Percentiles rank a stretch among this genome's conserved stretches.
These are phyloP conservation scores for Malaclemys terrapin DNA, from an alignment of 2,113 vertebrate genomes.

Conservation along the genomic window DNA sequence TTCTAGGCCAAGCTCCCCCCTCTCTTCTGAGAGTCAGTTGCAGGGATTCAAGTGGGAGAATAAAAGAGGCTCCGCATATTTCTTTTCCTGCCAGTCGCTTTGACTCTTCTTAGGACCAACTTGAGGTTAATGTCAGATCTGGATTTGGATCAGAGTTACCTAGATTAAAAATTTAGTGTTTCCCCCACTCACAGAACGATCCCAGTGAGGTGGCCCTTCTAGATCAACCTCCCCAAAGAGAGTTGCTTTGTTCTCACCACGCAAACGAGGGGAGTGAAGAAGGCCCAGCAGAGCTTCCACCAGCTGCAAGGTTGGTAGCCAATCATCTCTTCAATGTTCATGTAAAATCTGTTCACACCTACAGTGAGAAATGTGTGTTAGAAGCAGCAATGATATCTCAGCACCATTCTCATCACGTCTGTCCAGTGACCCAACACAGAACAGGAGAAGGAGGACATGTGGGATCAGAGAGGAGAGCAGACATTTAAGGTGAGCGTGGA, in stretches of 20 bases:
- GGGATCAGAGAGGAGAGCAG: neutral
- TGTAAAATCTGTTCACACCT: constrained; percentile 92
- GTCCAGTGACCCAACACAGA: neutral
- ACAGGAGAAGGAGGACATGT: neutral
- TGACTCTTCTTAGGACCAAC: neutral
- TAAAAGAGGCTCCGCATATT: neutral
- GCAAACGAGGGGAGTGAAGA: constrained; percentile 90
- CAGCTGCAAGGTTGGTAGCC: constrained; percentile 89
- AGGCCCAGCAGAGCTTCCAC: constrained; percentile 93
- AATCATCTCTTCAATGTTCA: constrained; percentile 93
- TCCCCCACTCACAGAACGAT: neutral
- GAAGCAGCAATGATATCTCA: neutral
- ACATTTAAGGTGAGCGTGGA: neutral
- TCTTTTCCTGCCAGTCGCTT: neutral
- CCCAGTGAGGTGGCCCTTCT: neutral
- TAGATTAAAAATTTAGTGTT: rapidly evolving
- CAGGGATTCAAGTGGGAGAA: neutral
- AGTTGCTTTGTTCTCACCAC: constrained; percentile 78
- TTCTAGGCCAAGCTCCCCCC: neutral
- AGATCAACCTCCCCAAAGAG: neutral
- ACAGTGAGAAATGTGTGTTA: neutral
- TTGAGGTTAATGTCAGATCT: neutral
- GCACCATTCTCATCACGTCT: neutral
- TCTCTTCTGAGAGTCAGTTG: neutral
- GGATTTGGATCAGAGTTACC: neutral